Percentiles rank a stretch among this genome's conserved stretches.
These are phyloP conservation scores for Branchinecta lynchi DNA, from an alignment of 1,140 invertebrate genomes.

Conservation along the genomic window DNA sequence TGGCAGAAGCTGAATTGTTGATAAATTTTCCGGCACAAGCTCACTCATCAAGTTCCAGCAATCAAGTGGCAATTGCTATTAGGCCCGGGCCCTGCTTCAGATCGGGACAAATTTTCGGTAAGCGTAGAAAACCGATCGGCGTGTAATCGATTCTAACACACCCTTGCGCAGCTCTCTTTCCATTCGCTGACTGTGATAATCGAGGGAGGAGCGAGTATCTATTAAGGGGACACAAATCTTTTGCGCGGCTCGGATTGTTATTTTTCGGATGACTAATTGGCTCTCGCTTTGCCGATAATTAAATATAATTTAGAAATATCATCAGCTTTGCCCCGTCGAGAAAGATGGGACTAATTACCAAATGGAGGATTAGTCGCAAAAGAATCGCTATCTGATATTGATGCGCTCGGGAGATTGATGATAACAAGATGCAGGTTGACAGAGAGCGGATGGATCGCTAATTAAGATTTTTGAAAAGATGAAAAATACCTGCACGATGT, in stretches of 20 bases:
- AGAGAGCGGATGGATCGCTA: no score
- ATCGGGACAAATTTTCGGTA: background rate
- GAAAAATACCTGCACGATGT: no score
- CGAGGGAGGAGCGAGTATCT: background rate
- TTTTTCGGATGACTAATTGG: background rate
- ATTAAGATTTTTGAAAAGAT: no score
- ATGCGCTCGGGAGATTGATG: background rate
- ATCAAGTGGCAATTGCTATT: conserved; percentile 1
- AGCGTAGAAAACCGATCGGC: background rate
- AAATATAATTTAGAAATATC: conserved; percentile 11
- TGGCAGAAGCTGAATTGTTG: no score
- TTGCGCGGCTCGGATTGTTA: conserved; percentile 10
- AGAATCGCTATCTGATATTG: background rate
- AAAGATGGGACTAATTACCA: conserved; percentile 10
- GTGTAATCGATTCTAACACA: conserved; percentile 1
- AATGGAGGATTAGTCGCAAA: background rate
- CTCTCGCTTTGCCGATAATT: background rate
- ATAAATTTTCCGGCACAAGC: background rate
- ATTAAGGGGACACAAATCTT: background rate
- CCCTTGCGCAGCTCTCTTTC: background rate
- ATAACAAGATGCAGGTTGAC: no score
- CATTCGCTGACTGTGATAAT: background rate
- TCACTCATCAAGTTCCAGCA: background rate
- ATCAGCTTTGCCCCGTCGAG: conserved; percentile 1
- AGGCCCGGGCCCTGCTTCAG: background rate